phyloP scores from a whole-genome alignment of 2,113 vertebrate genomes.

The Colinus virginianus region DNA sequence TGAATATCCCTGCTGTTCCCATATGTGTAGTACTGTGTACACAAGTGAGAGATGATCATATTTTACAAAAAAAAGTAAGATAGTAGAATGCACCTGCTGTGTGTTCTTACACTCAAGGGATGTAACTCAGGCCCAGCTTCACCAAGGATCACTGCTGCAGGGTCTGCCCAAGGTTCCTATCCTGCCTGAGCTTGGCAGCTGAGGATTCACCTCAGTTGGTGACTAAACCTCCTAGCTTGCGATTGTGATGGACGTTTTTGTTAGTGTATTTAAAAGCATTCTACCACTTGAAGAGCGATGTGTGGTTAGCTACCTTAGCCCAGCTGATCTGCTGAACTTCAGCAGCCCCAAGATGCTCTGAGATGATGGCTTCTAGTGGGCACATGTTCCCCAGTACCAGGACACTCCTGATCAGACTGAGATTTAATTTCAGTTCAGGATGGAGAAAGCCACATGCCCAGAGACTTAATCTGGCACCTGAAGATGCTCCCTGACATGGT shows the following conservation, averaged over 20 bases:
- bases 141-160: neutral
- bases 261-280: neutral
- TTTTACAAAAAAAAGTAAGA: neutral
- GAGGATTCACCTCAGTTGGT: neutral
- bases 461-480: neutral
- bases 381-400: neutral
- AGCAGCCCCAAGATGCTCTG: neutral
- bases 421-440: neutral
- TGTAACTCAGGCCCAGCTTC: fast-evolving
- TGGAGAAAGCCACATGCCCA: neutral
- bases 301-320: neutral
- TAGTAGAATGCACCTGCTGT: neutral
- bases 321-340: neutral
- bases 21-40: fast-evolving
- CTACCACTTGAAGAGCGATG: fast-evolving
- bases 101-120: neutral
- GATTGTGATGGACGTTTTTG: neutral
- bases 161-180: neutral
- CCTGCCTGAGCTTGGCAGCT: no score
- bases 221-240: neutral
- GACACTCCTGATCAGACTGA: neutral
- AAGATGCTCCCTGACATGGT: neutral
- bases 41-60: fast-evolving
- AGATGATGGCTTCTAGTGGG: fast-evolving
- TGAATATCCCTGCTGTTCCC: fast-evolving